phyloP scores from a whole-genome alignment of 1,140 invertebrate genomes.

The Teleopsis dalmanni region DNA sequence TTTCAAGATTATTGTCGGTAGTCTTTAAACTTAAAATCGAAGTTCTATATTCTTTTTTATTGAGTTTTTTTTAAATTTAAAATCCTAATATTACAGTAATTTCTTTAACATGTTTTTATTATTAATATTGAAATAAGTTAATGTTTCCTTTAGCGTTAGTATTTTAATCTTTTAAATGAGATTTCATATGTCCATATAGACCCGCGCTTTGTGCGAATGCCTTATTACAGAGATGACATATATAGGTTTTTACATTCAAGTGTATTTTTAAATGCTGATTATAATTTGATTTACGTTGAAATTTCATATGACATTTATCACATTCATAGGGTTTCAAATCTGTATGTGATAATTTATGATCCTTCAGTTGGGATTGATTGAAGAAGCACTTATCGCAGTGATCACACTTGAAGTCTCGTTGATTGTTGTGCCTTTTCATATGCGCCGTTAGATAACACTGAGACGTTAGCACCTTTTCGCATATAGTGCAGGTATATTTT shows the following conservation, averaged over 20 bases:
- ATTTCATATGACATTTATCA: conserved; percentile 60
- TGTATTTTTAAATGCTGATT: conserved; percentile 76
- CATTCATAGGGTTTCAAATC: conserved; percentile 71
- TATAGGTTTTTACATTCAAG: conserved; percentile 68
- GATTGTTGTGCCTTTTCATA: conserved; percentile 36
- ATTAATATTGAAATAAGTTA: too few relatives aligned
- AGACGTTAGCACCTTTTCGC: conserved; percentile 23
- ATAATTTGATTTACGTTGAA: conserved; percentile 77
- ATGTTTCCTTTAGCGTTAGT: not conserved
- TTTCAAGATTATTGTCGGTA: too few relatives aligned
- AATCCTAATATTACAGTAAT: not conserved
- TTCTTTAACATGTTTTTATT: not conserved
- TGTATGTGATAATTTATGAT: conserved; percentile 66
- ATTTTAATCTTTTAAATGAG: too few relatives aligned
- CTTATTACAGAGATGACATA: conserved; percentile 51
- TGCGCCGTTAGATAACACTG: conserved; percentile 34
- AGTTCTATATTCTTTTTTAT: too few relatives aligned
- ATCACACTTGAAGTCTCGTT: conserved; percentile 24
- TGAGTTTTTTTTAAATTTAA: not conserved
- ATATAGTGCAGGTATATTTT: conserved; percentile 29
- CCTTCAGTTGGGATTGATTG: conserved; percentile 32
- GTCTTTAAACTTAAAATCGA: too few relatives aligned
- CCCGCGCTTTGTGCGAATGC: conserved; percentile 8
- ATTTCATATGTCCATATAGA: conserved; percentile 11
- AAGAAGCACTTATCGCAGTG: conserved; percentile 30